Evolutionary conservation across 53 echinoderm and acorn worm genomes (phyloP).

Genomic region (Zoroaster sp.): DNA sequence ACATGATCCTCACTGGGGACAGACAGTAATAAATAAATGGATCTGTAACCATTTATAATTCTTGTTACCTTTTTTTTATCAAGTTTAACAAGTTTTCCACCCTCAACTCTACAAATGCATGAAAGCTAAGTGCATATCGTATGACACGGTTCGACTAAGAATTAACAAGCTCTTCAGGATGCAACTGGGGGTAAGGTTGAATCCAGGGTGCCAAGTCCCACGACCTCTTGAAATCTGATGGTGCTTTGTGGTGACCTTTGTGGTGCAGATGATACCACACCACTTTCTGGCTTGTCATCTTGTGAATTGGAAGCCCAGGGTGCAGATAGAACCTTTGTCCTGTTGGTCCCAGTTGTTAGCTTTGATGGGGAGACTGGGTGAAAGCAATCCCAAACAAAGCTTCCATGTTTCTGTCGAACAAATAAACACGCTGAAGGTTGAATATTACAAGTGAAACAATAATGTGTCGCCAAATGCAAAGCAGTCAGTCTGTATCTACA

Average conservation of each 20-base stretch:
- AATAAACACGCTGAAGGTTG: too few species aligned
- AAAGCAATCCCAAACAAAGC: slow-evolving; percentile 93
- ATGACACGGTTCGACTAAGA: not conserved
- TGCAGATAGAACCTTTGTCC: slow-evolving; percentile 10
- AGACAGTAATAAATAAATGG: too few species aligned
- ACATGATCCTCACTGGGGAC: too few species aligned
- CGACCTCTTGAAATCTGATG: not conserved
- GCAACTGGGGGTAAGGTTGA: slow-evolving; percentile 28
- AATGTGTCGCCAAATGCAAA: too few species aligned
- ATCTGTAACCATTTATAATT: too few species aligned
- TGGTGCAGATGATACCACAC: not conserved
- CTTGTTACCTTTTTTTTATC: too few species aligned
- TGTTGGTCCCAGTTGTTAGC: not conserved
- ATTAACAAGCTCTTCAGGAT: not conserved
- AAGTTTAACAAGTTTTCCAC: too few species aligned
- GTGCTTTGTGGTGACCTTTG: not conserved
- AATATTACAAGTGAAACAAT: too few species aligned
- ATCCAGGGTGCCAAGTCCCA: slow-evolving; percentile 19
- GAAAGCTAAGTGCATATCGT: too few species aligned
- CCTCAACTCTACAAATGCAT: too few species aligned
- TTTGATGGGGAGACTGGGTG: slow-evolving; percentile 64
- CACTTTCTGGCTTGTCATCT: not conserved
- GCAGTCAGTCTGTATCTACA: too few species aligned
- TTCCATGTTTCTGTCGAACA: slow-evolving; percentile 81
- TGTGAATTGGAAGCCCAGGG: slow-evolving; percentile 22